These are phyloP conservation scores for Daubentonia madagascariensis DNA, from an alignment of 2,113 vertebrate species.

Conservation along the genomic window DNA sequence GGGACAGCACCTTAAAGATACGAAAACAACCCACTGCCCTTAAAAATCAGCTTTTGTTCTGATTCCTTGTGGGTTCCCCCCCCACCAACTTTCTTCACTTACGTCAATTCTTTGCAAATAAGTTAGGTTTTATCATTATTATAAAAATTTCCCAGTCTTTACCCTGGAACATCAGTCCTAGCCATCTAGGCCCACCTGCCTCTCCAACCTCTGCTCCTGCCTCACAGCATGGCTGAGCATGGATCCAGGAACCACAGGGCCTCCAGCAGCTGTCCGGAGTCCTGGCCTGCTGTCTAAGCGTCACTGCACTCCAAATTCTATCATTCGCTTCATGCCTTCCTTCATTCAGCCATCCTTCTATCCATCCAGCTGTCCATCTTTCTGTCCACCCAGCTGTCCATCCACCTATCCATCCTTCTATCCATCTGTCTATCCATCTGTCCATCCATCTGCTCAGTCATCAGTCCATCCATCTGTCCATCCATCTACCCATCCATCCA, in stretches of 20 bases:
- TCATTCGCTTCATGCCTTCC: not conserved
- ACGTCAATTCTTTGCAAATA: not conserved
- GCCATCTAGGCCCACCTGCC: not conserved
- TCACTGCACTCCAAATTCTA: not conserved
- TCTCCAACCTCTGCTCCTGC: not conserved
- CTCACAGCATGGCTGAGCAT: not conserved
- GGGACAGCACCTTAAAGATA: too few species aligned
- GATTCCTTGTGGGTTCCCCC: not conserved
- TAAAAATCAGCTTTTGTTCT: not conserved
- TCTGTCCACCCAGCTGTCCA: too few species aligned
- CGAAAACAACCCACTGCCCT: not conserved
- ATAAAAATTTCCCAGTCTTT: not conserved
- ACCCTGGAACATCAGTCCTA: not conserved
- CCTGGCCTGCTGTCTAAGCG: not conserved
- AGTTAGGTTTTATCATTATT: not conserved
- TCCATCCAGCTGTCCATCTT: too few species aligned
- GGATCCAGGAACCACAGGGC: not conserved
- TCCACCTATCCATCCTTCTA: too few species aligned
- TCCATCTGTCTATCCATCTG: not conserved
- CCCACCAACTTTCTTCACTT: not conserved
- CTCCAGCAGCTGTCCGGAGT: not conserved
- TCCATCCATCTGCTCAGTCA: too few species aligned
- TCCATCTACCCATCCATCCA: too few species aligned
- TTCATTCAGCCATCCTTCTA: not conserved
- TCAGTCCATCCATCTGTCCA: too few species aligned